Base-by-base conservation (phyloP, 1,140 invertebrate genomes). In the Sminthurinus signatus region DNA sequence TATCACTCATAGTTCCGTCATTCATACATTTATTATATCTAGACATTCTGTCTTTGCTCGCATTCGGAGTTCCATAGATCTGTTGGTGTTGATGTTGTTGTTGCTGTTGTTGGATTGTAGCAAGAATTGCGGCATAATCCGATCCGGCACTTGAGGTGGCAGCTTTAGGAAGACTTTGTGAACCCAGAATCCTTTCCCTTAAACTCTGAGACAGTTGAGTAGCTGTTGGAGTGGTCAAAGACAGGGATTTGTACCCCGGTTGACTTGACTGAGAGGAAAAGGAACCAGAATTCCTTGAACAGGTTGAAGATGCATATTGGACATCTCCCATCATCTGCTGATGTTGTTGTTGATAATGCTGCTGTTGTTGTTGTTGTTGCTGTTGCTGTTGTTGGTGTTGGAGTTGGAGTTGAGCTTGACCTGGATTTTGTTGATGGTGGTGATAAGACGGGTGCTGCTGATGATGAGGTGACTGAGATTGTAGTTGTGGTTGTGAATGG, bases 151-250 rank as follows among this genome's bases (percentile, higher is more conserved):
- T 85, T 52, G 67, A 64, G 12, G 67, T 62, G 46, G 85, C 86
- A 2, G 85, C 85, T 73, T 89, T 89, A 1, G 74, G 74, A 25
- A 74, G 60, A 65, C 73, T 74, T 73, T 90, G 88, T 1, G 88
- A 88, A 0, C 88, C 88, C 74, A 86, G 81, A 10, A 92, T 79
- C 21, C 89, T 79, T 74, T 93, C 89, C 1, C 89, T 77, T 0
- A 91, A 87, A 17, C 86, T 89, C 60, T 91, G 88, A 1, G 88
- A 90, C 21, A 92, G 77, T 73, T 93, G 89, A 46, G 85, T 87
- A 0, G 89, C 88, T 19, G 87, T 84, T 1, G 88, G 86, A 17
- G 87, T 87, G 21, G 88, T 89, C 28, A 91, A 74, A 3, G 88
- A 90, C 75, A 88, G 89, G 36, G 87, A 89, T 58, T 75, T 75